These are phyloP conservation scores for Nanorana parkeri DNA, from an alignment of 2,113 vertebrate genomes.

Conservation along the genomic window DNA sequence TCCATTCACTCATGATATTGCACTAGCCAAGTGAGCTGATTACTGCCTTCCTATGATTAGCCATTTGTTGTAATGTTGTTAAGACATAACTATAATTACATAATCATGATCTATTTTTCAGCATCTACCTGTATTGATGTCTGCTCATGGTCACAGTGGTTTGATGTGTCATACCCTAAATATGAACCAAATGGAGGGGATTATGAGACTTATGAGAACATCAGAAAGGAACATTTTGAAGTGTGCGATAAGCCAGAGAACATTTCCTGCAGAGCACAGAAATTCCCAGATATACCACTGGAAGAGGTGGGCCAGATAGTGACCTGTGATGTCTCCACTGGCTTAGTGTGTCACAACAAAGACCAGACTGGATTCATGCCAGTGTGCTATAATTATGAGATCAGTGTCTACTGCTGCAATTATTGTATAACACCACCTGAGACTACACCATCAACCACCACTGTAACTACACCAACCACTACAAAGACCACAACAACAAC, in stretches of 20 bases:
- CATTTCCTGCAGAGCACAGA: constrained; percentile 69
- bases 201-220: constrained; percentile 58
- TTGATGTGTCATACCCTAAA: constrained; percentile 66
- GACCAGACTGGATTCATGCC: constrained; percentile 57
- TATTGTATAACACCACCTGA: background rate
- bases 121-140: constrained; percentile 46
- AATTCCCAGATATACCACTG: constrained; percentile 21
- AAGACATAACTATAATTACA: background rate
- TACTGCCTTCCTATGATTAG: too few relatives aligned
- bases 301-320: constrained; percentile 68
- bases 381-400: constrained; percentile 71
- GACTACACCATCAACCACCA: background rate
- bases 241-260: constrained; percentile 61
- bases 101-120: constrained; percentile 47
- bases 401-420: constrained; percentile 68
- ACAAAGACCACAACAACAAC: background rate
- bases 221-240: constrained; percentile 25
- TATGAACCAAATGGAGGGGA: constrained; percentile 61
- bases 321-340: constrained; percentile 60
- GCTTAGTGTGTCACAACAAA: constrained; percentile 70
- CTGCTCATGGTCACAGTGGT: constrained; percentile 69
- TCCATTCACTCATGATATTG: too few relatives aligned
- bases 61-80: too few relatives aligned
- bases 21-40: too few relatives aligned
- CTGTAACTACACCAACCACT: too few relatives aligned